These are phyloP conservation scores for Eulacestoma nigropectus DNA, from an alignment of 2,113 vertebrate species.

Conservation along the genomic window DNA sequence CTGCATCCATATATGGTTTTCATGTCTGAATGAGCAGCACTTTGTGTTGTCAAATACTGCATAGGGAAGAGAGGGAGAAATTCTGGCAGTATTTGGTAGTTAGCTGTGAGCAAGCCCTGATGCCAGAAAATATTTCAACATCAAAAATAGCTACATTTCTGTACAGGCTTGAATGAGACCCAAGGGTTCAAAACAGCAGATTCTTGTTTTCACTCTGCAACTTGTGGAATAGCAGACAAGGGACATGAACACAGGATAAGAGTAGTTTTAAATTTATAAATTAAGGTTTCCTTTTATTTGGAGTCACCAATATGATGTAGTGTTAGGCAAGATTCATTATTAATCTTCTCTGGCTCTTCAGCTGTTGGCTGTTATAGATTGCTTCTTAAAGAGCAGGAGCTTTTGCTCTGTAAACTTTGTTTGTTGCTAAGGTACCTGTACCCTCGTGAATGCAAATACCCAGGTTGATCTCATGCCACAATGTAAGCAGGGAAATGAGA, in stretches of 20 bases:
- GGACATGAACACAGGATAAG: not conserved
- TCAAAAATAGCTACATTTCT: not conserved
- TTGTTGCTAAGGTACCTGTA: not conserved
- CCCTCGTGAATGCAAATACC: not conserved
- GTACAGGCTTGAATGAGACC: not conserved
- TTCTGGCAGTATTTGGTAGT: not conserved
- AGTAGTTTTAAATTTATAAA: not conserved
- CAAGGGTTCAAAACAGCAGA: not conserved
- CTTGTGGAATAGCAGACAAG: not conserved
- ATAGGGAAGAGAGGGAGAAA: not conserved
- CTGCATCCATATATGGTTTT: slow-evolving; percentile 29
- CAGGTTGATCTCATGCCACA: not conserved
- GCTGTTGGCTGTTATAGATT: not conserved
- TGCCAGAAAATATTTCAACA: slow-evolving; percentile 5
- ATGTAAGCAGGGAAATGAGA: not conserved
- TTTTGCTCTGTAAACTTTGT: not conserved
- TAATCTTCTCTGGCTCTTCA: not conserved
- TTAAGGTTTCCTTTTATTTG: not conserved
- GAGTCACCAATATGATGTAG: not conserved
- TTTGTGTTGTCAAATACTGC: slow-evolving; percentile 19
- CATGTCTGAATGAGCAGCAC: not conserved
- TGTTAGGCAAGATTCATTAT: not conserved
- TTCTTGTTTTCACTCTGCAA: not conserved
- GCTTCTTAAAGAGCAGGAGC: not conserved
- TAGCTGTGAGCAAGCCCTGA: not conserved